Percentiles rank a stretch among this genome's conserved stretches.
These are phyloP conservation scores for Forbesichthys papilliferus DNA, from an alignment of 2,113 vertebrate genomes.

Conservation along the genomic window DNA sequence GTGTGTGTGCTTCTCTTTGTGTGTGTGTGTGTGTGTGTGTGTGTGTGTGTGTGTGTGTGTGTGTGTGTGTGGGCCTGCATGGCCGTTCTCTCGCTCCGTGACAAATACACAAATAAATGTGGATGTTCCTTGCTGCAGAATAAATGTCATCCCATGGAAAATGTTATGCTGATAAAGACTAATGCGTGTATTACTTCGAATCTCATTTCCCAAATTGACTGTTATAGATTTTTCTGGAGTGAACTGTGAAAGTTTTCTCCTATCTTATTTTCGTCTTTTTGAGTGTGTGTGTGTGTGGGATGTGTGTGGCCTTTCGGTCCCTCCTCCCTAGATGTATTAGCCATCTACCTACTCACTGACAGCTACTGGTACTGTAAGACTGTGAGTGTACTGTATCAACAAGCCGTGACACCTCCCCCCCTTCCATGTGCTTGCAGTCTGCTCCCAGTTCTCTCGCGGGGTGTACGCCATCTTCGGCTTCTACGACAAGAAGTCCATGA, in stretches of 20 bases:
- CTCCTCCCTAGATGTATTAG: background rate
- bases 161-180: slow-evolving; percentile 25
- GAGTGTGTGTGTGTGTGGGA: slow-evolving; percentile 9
- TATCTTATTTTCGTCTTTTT: slow-evolving; percentile 4
- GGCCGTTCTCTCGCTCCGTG: slow-evolving; percentile 13
- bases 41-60: background rate
- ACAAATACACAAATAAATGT: slow-evolving; percentile 46
- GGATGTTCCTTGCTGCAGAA: slow-evolving; percentile 33
- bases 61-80: slow-evolving; percentile 16
- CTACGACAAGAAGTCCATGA: slow-evolving; percentile 99
- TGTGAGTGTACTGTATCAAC: background rate
- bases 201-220: slow-evolving; percentile 27
- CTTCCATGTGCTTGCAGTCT: slow-evolving; percentile 79
- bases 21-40: background rate
- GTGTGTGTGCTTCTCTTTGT: background rate
- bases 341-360: slow-evolving; percentile 8
- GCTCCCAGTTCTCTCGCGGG: slow-evolving; percentile 98
- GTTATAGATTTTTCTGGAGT: slow-evolving; percentile 29
- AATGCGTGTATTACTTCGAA: slow-evolving; percentile 11
- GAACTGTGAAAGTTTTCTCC: slow-evolving; percentile 5
- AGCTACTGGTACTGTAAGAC: background rate
- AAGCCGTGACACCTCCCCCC: background rate
- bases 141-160: slow-evolving; percentile 41
- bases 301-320: background rate
- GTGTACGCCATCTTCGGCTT: slow-evolving; percentile 99